Evolutionary conservation across 2,797 vertebrate genomes (phyloP).

Genomic region (Hippocampus kuda): DNA sequence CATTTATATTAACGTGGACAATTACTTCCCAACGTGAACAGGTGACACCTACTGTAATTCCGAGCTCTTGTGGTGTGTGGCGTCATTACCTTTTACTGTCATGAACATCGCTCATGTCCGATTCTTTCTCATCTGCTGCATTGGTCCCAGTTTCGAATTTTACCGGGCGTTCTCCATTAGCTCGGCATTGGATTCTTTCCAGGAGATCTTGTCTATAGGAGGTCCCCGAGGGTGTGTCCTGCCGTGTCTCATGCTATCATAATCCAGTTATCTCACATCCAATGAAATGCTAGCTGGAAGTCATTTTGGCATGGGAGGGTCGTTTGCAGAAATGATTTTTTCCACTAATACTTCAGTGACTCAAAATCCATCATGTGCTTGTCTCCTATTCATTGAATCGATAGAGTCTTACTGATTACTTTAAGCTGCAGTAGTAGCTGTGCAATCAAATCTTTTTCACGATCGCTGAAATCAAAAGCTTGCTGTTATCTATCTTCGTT

Average conservation of each 20-base stretch:
- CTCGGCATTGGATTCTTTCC: constrained; percentile 32
- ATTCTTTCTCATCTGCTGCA: constrained; percentile 20
- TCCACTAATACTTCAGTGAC: not conserved
- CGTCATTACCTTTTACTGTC: not conserved
- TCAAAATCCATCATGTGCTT: not conserved
- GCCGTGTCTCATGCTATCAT: constrained; percentile 10
- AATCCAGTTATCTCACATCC: constrained; percentile 10
- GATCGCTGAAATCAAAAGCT: not conserved
- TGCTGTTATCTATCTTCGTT: not conserved
- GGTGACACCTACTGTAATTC: not conserved
- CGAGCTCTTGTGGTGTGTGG: not conserved
- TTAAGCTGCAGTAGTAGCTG: not conserved
- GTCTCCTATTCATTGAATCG: not conserved
- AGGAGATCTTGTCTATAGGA: constrained; percentile 27
- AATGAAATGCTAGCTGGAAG: constrained; percentile 16
- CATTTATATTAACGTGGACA: not conserved
- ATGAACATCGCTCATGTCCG: not conserved
- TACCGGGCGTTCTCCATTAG: constrained; percentile 36
- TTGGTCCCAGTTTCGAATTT: constrained; percentile 29
- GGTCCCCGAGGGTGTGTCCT: not conserved
- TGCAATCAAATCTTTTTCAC: not conserved
- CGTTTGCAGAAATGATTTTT: not conserved
- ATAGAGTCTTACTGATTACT: not conserved
- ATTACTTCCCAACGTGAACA: not conserved
- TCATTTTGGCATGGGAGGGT: not conserved